These are phyloP conservation scores for Oasisia sp. DNA, from an alignment of 2,888 invertebrate genomes.

Conservation along the genomic window DNA sequence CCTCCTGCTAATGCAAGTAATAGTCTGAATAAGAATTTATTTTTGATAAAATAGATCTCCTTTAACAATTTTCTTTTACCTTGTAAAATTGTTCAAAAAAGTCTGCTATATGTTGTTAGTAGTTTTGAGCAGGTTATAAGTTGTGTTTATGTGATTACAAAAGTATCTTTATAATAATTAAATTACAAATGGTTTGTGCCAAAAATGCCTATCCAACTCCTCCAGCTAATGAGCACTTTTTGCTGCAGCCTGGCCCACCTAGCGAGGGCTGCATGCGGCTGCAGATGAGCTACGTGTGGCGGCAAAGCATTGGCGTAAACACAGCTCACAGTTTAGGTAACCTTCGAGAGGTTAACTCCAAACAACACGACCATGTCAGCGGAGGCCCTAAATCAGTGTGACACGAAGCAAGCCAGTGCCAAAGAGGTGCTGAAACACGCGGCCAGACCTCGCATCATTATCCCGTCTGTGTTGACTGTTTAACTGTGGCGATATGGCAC, in stretches of 20 bases:
- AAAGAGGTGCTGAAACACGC: neutral
- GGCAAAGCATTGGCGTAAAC: slow-evolving; percentile 4
- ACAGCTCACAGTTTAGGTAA: neutral
- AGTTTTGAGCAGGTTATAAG: too few species aligned
- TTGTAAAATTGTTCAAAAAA: too few species aligned
- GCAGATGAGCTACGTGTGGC: neutral
- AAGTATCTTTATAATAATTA: too few species aligned
- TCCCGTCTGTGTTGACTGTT: neutral
- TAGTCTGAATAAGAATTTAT: too few species aligned
- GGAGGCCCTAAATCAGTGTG: neutral
- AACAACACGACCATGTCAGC: slow-evolving; percentile 13
- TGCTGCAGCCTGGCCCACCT: neutral
- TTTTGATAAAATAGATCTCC: too few species aligned
- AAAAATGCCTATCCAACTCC: neutral
- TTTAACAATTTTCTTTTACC: too few species aligned
- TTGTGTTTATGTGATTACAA: too few species aligned
- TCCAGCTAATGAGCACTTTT: neutral
- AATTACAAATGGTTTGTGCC: neutral
- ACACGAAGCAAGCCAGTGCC: neutral
- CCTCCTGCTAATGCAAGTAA: too few species aligned
- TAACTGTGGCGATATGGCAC: neutral
- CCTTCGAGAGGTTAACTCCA: slow-evolving; percentile 5
- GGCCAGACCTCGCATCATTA: neutral
- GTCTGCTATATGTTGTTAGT: too few species aligned
- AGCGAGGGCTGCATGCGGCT: neutral